phyloP scores from a whole-genome alignment of 30 jellyfish, hydroid and myxozoan species.

The Aurelia aurita complex sp. Pacific region DNA sequence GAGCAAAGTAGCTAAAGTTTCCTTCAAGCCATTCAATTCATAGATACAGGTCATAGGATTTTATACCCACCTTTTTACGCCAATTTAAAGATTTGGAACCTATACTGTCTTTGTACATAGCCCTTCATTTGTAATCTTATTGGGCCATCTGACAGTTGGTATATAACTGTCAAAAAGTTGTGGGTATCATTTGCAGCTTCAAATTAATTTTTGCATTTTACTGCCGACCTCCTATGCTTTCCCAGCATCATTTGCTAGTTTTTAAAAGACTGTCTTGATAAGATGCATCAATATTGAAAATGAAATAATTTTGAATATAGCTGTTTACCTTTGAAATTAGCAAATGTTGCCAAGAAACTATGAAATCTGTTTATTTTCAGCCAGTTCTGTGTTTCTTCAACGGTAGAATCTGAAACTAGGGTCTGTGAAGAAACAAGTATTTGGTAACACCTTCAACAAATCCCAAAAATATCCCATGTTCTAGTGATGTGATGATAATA shows the following conservation, averaged over 20 bases:
- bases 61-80: too few species aligned
- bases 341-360: conserved; percentile 63
- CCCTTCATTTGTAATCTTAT: too few species aligned
- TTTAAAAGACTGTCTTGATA: not conserved
- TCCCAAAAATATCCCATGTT: not conserved
- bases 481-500: not conserved
- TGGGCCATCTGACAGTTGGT: too few species aligned
- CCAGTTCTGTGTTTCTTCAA: conserved; percentile 96
- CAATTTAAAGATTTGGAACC: too few species aligned
- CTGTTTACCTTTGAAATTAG: conserved; percentile 86
- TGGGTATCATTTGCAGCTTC: too few species aligned
- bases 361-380: conserved; percentile 80
- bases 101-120: too few species aligned
- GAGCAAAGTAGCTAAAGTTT: too few species aligned
- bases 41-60: too few species aligned
- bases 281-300: not conserved
- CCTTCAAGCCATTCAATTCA: too few species aligned
- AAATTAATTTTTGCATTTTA: too few species aligned
- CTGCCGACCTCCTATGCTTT: not conserved
- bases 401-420: conserved; percentile 75
- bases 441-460: not conserved
- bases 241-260: not conserved
- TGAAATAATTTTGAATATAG: not conserved
- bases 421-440: conserved; percentile 40
- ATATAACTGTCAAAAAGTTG: too few species aligned